These are phyloP conservation scores for Orycteropus afer DNA, from an alignment of 2,113 vertebrate genomes.

Conservation along the genomic window DNA sequence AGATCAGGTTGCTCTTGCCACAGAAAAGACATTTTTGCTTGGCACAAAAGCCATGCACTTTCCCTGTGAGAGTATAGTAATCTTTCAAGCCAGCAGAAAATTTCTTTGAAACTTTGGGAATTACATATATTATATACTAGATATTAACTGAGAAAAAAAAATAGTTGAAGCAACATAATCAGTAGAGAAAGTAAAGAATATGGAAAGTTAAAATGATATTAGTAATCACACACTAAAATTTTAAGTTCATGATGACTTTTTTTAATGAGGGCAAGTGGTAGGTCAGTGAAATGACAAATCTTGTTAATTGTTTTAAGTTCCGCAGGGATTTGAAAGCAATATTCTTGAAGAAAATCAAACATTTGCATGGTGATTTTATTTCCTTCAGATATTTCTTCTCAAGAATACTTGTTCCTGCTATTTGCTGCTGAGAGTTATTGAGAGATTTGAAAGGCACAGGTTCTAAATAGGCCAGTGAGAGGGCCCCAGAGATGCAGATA, in stretches of 20 bases:
- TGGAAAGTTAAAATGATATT: constrained; percentile 55
- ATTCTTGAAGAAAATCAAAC: constrained; percentile 60
- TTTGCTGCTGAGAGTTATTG: not conserved
- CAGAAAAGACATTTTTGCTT: not conserved
- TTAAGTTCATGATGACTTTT: constrained; percentile 64
- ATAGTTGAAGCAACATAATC: constrained; percentile 48
- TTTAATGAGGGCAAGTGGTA: constrained; percentile 47
- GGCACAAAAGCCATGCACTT: constrained; percentile 9
- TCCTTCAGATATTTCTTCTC: not conserved
- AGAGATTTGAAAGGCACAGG: not conserved
- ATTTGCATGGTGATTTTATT: constrained; percentile 3
- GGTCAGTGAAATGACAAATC: constrained; percentile 52
- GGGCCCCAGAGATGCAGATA: not conserved
- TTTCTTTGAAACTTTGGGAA: constrained; percentile 55
- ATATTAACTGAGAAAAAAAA: not conserved
- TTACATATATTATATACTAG: not conserved
- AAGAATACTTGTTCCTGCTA: not conserved
- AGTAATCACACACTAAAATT: constrained; percentile 60
- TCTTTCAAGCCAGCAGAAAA: constrained; percentile 35
- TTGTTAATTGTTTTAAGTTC: constrained; percentile 57
- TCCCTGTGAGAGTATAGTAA: not conserved
- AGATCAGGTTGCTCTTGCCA: not conserved
- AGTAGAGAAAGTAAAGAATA: constrained; percentile 53
- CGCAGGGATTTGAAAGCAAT: constrained; percentile 15
- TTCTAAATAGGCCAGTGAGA: not conserved